Evolutionary conservation across 2,113 vertebrate genomes (phyloP).

Genomic region (Arenaria interpres): DNA sequence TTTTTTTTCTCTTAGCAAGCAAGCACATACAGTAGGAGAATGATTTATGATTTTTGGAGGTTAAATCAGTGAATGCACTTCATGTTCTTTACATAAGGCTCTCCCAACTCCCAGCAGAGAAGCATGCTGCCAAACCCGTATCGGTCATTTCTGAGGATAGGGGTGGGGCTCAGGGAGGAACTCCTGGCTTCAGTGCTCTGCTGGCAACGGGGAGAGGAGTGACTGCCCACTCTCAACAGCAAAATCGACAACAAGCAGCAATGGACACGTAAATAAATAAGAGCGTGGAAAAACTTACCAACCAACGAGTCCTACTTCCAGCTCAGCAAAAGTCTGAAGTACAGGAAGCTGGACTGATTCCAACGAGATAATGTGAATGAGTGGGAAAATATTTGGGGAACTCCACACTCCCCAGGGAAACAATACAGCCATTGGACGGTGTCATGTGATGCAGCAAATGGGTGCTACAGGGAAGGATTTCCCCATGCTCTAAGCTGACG

Average conservation of each 20-base stretch:
- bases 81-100: neutral
- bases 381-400: neutral
- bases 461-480: neutral
- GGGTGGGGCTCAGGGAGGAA: neutral
- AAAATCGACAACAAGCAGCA: neutral
- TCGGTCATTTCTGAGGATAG: neutral
- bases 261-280: neutral
- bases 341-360: neutral
- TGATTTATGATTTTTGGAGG: neutral
- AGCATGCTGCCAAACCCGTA: accelerated
- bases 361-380: neutral
- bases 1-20: neutral
- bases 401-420: neutral
- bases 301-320: accelerated
- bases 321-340: neutral
- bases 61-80: neutral
- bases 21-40: neutral
- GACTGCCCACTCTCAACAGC: neutral
- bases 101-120: neutral
- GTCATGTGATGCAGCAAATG: neutral
- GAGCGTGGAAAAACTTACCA: neutral
- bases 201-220: neutral
- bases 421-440: neutral
- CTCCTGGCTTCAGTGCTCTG: neutral
- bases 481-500: neutral